Conservation (phyloP, 2,888 invertebrate genomes). For the Stenchaetothrips biformis region DNA sequence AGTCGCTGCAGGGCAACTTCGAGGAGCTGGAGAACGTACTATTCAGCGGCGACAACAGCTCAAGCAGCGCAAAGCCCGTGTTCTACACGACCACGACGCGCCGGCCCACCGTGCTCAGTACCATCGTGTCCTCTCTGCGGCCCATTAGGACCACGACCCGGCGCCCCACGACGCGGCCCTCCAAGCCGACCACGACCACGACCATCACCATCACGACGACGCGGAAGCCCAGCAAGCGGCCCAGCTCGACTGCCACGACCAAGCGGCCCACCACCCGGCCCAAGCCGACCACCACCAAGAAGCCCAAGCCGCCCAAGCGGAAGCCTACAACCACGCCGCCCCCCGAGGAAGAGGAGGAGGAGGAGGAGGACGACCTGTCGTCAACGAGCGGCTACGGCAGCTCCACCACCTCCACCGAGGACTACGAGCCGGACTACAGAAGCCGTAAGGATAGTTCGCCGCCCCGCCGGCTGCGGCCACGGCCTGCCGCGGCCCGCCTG, state of each 20-base stretch:
- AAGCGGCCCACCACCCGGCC: slow-evolving; percentile 35
- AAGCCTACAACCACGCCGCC: slow-evolving; percentile 39
- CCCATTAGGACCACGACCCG: slow-evolving; percentile 15
- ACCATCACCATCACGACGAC: slow-evolving; percentile 43
- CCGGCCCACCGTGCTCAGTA: slow-evolving; percentile 6
- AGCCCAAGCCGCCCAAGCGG: slow-evolving; percentile 35
- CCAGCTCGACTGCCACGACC: slow-evolving; percentile 31
- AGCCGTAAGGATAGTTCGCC: slow-evolving; percentile 19
- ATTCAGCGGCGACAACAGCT: slow-evolving; percentile 47
- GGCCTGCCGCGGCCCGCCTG: neutral
- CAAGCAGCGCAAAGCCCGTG: neutral
- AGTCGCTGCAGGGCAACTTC: slow-evolving; percentile 77
- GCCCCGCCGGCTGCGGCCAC: neutral
- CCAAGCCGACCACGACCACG: slow-evolving; percentile 41
- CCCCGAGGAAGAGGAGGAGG: slow-evolving; percentile 11
- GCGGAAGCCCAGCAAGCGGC: slow-evolving; percentile 39
- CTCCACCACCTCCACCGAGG: slow-evolving; percentile 36
- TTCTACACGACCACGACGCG: slow-evolving; percentile 28
- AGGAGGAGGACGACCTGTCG: slow-evolving; percentile 30
- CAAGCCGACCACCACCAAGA: slow-evolving; percentile 35
- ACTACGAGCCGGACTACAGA: slow-evolving; percentile 38
- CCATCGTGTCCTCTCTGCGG: neutral
- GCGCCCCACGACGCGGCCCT: neutral
- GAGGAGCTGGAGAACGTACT: slow-evolving; percentile 74
- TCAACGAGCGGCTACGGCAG: slow-evolving; percentile 32